phyloP scores from a whole-genome alignment of 2,888 invertebrate species.

The Clusia tigrina region DNA sequence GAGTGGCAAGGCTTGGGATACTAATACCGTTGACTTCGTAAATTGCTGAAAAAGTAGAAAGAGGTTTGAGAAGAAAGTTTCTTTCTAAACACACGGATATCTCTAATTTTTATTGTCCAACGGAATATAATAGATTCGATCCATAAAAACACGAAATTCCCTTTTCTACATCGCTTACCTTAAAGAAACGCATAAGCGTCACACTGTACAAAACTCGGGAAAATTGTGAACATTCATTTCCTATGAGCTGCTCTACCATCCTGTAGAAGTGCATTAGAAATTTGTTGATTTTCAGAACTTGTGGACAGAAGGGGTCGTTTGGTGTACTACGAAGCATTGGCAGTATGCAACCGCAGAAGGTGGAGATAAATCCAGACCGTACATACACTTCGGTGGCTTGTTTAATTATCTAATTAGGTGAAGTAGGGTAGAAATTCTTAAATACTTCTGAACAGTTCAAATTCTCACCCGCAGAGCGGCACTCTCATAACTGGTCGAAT shows the following conservation, averaged over 20 bases:
- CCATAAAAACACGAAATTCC: background rate
- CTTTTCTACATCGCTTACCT: constrained; percentile 41
- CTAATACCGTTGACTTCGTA: constrained; percentile 37
- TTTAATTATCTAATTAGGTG: constrained; percentile 43
- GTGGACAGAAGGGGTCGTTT: constrained; percentile 38
- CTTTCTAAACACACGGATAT: background rate
- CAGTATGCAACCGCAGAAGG: constrained; percentile 48
- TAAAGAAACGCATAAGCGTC: constrained; percentile 50
- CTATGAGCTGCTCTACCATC: constrained; percentile 38
- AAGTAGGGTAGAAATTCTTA: no score
- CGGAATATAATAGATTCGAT: background rate
- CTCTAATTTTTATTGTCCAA: background rate
- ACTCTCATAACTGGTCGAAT: constrained; percentile 41
- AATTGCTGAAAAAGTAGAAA: constrained; percentile 43
- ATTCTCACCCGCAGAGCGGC: constrained; percentile 39
- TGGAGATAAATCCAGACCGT: constrained; percentile 43
- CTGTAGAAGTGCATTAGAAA: constrained; percentile 50
- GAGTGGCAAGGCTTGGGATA: constrained; percentile 33
- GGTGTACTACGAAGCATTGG: constrained; percentile 41
- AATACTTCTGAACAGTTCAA: background rate
- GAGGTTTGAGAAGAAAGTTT: background rate
- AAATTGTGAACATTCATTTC: constrained; percentile 33
- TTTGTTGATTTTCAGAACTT: constrained; percentile 39
- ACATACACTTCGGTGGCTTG: constrained; percentile 48
- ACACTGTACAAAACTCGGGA: constrained; percentile 46